These are phyloP conservation scores for Samia ricini DNA, from an alignment of 1,140 invertebrate species.

Conservation along the genomic window DNA sequence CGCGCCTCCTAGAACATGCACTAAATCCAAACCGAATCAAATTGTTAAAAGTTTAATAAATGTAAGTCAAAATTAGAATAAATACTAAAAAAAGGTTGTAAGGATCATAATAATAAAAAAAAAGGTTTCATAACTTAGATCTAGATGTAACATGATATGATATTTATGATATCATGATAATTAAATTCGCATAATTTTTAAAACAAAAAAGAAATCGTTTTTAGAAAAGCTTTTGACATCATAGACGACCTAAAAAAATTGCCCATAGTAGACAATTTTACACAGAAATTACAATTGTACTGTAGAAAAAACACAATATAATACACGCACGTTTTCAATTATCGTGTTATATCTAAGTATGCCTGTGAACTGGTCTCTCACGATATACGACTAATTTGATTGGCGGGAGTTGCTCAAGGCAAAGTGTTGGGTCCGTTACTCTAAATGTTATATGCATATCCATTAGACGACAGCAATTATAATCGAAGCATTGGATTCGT, in stretches of 20 bases:
- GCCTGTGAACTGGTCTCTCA: slow-evolving; percentile 35
- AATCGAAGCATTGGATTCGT: too few relatives aligned
- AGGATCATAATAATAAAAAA: too few relatives aligned
- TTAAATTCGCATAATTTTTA: too few relatives aligned
- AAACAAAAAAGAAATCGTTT: background rate
- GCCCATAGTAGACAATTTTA: slow-evolving; percentile 3
- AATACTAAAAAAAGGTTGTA: too few relatives aligned
- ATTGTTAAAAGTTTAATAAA: too few relatives aligned
- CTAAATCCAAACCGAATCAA: too few relatives aligned
- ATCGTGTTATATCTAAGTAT: slow-evolving; percentile 32
- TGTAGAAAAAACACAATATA: too few relatives aligned
- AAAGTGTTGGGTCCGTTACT: slow-evolving; percentile 15
- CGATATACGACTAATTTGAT: slow-evolving; percentile 45
- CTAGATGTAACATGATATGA: too few relatives aligned
- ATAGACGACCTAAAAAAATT: slow-evolving; percentile 1
- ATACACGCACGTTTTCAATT: slow-evolving; percentile 26
- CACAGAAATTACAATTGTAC: background rate
- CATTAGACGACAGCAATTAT: background rate
- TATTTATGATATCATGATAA: too few relatives aligned
- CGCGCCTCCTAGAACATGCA: too few relatives aligned
- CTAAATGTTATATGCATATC: slow-evolving; percentile 3
- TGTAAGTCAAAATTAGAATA: too few relatives aligned
- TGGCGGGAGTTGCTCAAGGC: slow-evolving; percentile 36
- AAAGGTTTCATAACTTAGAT: too few relatives aligned
- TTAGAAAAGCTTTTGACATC: background rate